Conservation (phyloP, 2,797 vertebrate genomes). For the Staurois parvus region DNA sequence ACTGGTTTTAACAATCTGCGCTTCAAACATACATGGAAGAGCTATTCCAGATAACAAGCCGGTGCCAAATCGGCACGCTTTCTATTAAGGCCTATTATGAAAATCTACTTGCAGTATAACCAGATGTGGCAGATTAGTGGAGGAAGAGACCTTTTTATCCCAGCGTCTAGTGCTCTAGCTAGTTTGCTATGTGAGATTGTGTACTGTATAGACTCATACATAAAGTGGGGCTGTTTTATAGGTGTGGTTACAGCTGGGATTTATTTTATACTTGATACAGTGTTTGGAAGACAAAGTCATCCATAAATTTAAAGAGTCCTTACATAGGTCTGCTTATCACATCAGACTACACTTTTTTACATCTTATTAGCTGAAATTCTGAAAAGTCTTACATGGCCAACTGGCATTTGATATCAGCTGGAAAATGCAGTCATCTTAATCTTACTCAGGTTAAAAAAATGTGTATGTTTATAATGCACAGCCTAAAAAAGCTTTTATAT, state of each 20-base stretch:
- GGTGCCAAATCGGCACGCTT: constrained; percentile 26
- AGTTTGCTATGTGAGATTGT: not conserved
- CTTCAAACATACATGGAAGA: constrained; percentile 41
- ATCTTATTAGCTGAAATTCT: not conserved
- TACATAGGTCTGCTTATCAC: not conserved
- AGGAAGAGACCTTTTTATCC: not conserved
- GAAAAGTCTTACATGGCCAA: not conserved
- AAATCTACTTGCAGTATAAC: constrained; percentile 23
- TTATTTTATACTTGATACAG: not conserved
- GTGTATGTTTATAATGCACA: too few relatives aligned
- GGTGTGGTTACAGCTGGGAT: constrained; percentile 1
- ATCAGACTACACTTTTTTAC: not conserved
- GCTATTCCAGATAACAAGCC: constrained; percentile 1
- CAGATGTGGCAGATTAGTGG: constrained; percentile 34
- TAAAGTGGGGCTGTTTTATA: not conserved
- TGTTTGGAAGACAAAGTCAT: not conserved
- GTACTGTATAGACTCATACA: not conserved
- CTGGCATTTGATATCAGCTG: not conserved
- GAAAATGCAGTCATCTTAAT: too few relatives aligned
- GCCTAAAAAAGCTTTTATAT: too few relatives aligned
- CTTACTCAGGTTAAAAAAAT: too few relatives aligned
- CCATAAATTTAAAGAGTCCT: not conserved
- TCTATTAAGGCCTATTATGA: constrained; percentile 16
- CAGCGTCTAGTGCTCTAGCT: not conserved
- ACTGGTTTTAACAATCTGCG: constrained; percentile 23